A percentile compares a stretch with the other conserved stretches of the same genome.
Evolutionary conservation across 2,113 vertebrate genomes (phyloP).

Genomic region (Pituophis catenifer): DNA sequence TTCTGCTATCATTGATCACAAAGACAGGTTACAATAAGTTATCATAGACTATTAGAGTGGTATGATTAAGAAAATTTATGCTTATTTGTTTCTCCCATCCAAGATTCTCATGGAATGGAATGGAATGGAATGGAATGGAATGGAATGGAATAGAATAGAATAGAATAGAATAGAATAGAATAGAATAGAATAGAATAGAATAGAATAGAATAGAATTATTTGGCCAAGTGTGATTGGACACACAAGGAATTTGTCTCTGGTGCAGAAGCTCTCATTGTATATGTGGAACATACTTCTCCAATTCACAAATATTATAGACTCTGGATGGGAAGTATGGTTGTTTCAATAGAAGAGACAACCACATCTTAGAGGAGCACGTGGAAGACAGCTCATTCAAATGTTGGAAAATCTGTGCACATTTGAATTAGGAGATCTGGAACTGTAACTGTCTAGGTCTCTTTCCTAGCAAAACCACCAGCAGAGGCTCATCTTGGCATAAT

Average conservation of each 20-base stretch:
- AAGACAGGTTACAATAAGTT: neutral
- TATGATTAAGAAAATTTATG: neutral
- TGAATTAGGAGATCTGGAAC: neutral
- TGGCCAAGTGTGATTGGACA: too few species aligned
- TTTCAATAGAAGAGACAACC: neutral
- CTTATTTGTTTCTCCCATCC: neutral
- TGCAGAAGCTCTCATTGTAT: neutral
- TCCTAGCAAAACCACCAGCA: neutral
- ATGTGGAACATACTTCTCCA: neutral
- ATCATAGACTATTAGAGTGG: neutral
- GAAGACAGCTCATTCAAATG: neutral
- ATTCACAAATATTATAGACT: neutral
- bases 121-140: neutral
- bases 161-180: too few species aligned
- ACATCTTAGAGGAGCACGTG: neutral
- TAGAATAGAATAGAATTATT: too few species aligned
- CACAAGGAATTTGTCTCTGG: too few species aligned
- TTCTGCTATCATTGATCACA: neutral
- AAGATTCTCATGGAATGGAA: neutral
- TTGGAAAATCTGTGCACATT: neutral
- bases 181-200: too few species aligned
- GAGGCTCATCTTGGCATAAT: neutral
- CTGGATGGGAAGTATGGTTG: neutral
- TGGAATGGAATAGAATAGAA: too few species aligned
- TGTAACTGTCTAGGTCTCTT: neutral